phyloP scores from a whole-genome alignment of 2,113 vertebrate genomes.

The Solea senegalensis region DNA sequence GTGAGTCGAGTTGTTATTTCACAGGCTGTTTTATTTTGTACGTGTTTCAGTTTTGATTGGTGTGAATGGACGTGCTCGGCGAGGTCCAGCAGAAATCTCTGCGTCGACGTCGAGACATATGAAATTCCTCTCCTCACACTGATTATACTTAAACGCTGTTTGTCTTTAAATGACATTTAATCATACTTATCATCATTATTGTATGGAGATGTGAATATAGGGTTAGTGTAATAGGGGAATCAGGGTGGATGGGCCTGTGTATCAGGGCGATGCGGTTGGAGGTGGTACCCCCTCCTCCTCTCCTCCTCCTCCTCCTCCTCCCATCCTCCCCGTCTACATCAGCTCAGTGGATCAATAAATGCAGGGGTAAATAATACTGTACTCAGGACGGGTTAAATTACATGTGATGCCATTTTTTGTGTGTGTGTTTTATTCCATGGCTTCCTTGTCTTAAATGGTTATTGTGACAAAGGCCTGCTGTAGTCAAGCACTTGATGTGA shows the following conservation, averaged over 20 bases:
- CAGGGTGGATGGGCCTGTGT: slow-evolving; percentile 63
- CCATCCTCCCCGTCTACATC: slow-evolving; percentile 63
- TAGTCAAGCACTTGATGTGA: slow-evolving; percentile 28
- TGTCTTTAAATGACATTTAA: background rate
- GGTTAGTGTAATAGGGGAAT: slow-evolving; percentile 9
- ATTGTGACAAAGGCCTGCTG: slow-evolving; percentile 13
- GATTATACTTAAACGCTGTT: background rate
- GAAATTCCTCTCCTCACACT: background rate
- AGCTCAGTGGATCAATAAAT: slow-evolving; percentile 70
- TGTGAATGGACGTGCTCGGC: too few relatives aligned
- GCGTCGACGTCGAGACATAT: slow-evolving; percentile 11
- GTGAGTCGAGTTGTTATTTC: slow-evolving; percentile 62
- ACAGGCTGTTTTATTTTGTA: too few relatives aligned
- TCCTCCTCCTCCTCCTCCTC: slow-evolving; percentile 13
- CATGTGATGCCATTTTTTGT: slow-evolving; percentile 16
- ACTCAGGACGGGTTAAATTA: slow-evolving; percentile 39
- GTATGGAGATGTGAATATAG: background rate
- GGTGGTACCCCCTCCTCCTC: slow-evolving; percentile 19
- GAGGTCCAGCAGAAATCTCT: background rate
- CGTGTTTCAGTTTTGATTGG: too few relatives aligned
- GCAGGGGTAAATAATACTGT: slow-evolving; percentile 58
- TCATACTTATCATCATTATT: background rate
- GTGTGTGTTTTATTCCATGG: background rate
- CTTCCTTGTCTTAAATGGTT: background rate
- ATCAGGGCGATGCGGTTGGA: slow-evolving; percentile 63